Evolutionary conservation across 2,113 vertebrate genomes (phyloP), one percentile per base, ranked within the genome.

Genomic region (Oreochromis aureus): DNA sequence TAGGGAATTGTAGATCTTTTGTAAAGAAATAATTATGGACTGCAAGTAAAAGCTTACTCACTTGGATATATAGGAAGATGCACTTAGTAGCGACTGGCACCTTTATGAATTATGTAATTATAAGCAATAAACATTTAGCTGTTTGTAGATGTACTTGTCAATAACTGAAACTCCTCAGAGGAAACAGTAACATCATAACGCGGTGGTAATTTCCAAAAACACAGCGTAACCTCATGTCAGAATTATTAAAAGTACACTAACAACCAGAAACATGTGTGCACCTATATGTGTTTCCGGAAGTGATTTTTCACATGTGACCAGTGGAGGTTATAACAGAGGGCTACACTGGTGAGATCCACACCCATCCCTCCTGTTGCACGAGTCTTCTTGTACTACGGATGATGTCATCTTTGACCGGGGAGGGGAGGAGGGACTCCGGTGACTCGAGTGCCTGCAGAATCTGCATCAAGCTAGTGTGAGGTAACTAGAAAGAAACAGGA

Each of bases 381-480:
- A 87, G 80, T 87, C 58, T 19, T 59, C 80, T 66, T 82, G 86
- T 89, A 91, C 86, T 94, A 89, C 79, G 48, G 89, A 95, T 96
- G 93, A 96, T 94, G 95, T 96, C 94, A 95, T 95, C 90, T 88
- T 89, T 90, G 84, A 89, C 89, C 82, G 79, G 51, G 46, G 79
- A 89, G 41, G 44, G 86, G 86, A 76, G 94, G 91, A 83, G 94
- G 89, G 89, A 87, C 90, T 85, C 56, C 82, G 78, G 86, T 80
- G 89, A 86, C 85, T 90, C 85, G 51, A 84, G 89, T 80, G 85
- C 89, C 88, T 78, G 93, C 92, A 89, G 81, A 83, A 86, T 30
- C 32, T 6, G 19, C 10, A 2, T 84, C 83, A 92, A 91, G 56
- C 16, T 71, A 41, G 22, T 5, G 1, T 66, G 6, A 58, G 36